Conservation (phyloP, 2,888 invertebrate genomes). For the Psylliodes chrysocephalus region DNA sequence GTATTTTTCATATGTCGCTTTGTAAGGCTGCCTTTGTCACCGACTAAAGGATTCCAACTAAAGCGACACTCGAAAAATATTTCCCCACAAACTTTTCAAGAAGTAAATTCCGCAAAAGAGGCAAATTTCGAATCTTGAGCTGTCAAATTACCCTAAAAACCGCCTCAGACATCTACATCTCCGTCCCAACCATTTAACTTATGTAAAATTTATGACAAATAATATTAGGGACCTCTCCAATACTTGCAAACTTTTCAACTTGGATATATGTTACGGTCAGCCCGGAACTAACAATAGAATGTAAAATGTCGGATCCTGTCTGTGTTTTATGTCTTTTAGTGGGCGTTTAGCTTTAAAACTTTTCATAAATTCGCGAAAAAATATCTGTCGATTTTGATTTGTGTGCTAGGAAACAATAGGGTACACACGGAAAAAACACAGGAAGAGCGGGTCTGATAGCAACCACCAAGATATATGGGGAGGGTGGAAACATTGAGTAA, state of each 20-base stretch:
- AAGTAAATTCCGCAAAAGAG: neutral
- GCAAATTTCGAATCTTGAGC: neutral
- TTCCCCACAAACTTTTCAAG: neutral
- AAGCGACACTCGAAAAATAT: neutral
- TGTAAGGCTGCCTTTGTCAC: too few relatives aligned
- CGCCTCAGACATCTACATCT: constrained; percentile 34
- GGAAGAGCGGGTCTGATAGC: neutral
- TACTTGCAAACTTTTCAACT: constrained; percentile 48
- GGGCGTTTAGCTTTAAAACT: constrained; percentile 50
- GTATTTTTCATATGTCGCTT: too few relatives aligned
- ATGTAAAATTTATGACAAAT: constrained; percentile 49
- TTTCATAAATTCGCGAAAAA: constrained; percentile 54
- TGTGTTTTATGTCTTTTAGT: constrained; percentile 51
- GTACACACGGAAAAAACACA: neutral
- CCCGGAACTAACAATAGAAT: constrained; percentile 49
- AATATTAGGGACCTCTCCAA: constrained; percentile 46
- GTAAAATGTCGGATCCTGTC: constrained; percentile 35
- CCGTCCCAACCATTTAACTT: constrained; percentile 44
- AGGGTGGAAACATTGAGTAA: neutral
- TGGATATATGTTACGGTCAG: constrained; percentile 55
- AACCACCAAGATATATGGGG: constrained; percentile 5
- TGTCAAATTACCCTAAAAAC: constrained; percentile 33
- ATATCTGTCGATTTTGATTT: constrained; percentile 47
- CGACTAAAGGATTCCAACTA: neutral
- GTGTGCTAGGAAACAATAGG: constrained; percentile 42